Base-by-base conservation (phyloP, 2,888 invertebrate genomes). In the Tenthredo scrophulariae region DNA sequence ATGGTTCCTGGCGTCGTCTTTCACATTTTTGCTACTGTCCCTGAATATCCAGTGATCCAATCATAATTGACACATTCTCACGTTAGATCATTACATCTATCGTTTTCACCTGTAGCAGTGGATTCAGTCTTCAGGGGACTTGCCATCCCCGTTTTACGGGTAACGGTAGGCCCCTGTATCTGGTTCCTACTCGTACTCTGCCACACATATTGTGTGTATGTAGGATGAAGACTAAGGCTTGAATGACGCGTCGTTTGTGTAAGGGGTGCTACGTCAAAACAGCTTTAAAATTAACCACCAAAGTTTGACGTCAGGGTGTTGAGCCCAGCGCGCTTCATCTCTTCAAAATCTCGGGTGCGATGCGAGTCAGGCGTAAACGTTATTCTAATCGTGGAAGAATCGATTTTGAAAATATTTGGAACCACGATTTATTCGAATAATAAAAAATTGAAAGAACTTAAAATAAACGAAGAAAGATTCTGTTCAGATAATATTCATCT, bases 261-360 rank as follows among this genome's bases (percentile, higher is more conserved):
- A 22, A 62, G 62, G 62, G 77, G 5, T 77, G 18, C 18, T 80
- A 43, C 40, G 62, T 58, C 33, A 62, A 40, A 80, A 62, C 80
- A 80, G 37, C 40, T 62, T 80, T 15, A 80, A 80, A 80, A 62
- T 80, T 80, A 80, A 40, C 37, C 40, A 77, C 62, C 40, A 37
- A 62, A 80, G 29, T 40, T 37, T 80, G 58, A 58, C 58, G 80
- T 80, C 80, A 62, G 18, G 29, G 54, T 74, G 74, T 43, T 33
- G 18, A 77, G n/a, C 50, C 75, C 7, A 46, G 26, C 40, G 33
- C 29, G 46, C 18, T 29, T 9, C 50, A 13, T 77, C 1, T 18
- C 77, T 4, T 33, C 43, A 22, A 40, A 43, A 77, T 77, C 50
- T 50, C 75, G 40, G 2, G 72, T 2, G 13, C 9, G n/a, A 40